Base-by-base conservation (phyloP, 1,140 invertebrate genomes). In the Oreohelix idahoensis region DNA sequence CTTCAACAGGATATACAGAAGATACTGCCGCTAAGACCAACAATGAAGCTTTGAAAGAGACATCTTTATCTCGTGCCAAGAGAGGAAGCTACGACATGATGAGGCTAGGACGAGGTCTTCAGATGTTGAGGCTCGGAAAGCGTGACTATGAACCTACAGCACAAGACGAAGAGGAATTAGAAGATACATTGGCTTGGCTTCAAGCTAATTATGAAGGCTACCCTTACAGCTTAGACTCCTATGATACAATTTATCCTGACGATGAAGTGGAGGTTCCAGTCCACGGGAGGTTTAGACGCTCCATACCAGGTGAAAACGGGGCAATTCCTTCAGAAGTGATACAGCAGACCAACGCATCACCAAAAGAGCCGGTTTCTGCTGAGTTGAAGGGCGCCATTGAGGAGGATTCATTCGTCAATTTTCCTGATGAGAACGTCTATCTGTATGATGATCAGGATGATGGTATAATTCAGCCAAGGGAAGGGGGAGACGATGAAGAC, bases 91-190 rank as follows among this genome's bases (percentile, higher is more conserved):
- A 45, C 45, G 58, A 79, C 53, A 49, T 63, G n/a, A 15, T 35
- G 29, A 39, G 36, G 15, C n/a, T 39, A 2, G 66, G 66, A 29
- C 63, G 79, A 15, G 35, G 35, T 42, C 32, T 81, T 26, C 17
- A 51, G 0, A 82, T 81, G 79, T 39, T 81, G 35, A 26, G 79
- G 17, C 69, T 81, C 29, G 76, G 82, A 32, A 84, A 87, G 63
- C 74, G 74, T 11, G n/a, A 75, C 73, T 5, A 39, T 26, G 71
- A 45, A 26, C 39, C 38, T 5, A 29, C 36, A 39, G 36, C 20
- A 29, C 23, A 39, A 11, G 71, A 73, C 11, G 32, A 35, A 15
- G 71, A 73, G 71, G 71, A 73, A 2, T 1, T 73, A 13, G 71
- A 73, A 42, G 71, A 73, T 8, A 4, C n/a, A 5, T 23, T 66